These are phyloP conservation scores for Morbakka virulenta DNA, from an alignment of 30 jellyfish, hydroid and myxozoan genomes.

Conservation along the genomic window DNA sequence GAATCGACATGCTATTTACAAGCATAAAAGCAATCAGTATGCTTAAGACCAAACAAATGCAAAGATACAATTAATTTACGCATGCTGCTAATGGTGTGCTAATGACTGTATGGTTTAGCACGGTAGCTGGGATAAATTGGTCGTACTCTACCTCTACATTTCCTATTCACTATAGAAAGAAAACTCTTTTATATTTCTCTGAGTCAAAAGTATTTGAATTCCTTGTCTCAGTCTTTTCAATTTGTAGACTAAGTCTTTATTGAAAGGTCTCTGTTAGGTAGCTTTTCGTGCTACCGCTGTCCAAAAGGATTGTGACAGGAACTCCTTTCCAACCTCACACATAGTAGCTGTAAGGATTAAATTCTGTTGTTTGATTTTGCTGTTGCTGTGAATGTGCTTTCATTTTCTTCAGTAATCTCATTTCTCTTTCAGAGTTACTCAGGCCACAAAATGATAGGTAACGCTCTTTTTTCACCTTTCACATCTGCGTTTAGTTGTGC, in stretches of 20 bases:
- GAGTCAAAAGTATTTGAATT: conserved; percentile 41
- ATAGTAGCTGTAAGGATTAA: too few species aligned
- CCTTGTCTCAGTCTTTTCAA: conserved; percentile 8
- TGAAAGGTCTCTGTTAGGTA: too few species aligned
- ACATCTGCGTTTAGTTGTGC: neutral
- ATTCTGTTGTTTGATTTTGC: too few species aligned
- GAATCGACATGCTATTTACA: neutral
- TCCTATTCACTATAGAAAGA: neutral
- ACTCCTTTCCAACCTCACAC: too few species aligned
- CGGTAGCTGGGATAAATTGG: neutral
- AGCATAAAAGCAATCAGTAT: conserved; percentile 7
- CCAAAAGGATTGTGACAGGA: too few species aligned
- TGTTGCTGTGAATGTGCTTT: neutral
- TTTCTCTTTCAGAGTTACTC: neutral
- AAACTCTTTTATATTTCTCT: conserved; percentile 1
- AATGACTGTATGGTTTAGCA: neutral
- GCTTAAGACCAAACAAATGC: conserved; percentile 27
- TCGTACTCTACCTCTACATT: conserved; percentile 1
- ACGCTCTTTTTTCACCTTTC: neutral
- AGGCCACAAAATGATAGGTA: neutral
- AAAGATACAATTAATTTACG: conserved; percentile 9
- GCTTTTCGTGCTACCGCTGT: too few species aligned
- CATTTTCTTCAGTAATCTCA: too few species aligned
- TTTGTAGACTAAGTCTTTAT: neutral
- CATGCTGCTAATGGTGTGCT: conserved; percentile 10